Percentiles rank a stretch among this genome's conserved stretches.
phyloP scores from a whole-genome alignment of 2,113 vertebrate species.

The Oreotrochilus melanogaster region DNA sequence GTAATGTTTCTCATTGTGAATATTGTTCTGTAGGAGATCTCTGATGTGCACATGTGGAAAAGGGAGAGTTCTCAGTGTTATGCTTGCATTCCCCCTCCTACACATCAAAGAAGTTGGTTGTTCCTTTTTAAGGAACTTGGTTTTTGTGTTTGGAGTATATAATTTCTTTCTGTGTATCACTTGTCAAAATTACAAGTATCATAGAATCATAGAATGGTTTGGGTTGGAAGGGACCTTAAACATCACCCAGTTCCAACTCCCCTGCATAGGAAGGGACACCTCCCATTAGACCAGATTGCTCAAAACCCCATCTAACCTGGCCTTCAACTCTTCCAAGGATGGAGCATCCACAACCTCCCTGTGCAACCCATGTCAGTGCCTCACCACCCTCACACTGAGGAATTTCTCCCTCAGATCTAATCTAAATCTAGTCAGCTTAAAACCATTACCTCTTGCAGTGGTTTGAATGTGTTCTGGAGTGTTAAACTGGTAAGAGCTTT shows the following conservation, averaged over 20 bases:
- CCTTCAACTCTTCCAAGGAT: no score
- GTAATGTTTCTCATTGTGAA: background rate
- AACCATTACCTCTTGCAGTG: background rate
- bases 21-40: background rate
- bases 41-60: background rate
- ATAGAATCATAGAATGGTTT: no score
- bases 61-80: background rate
- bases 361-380: no score
- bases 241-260: no score
- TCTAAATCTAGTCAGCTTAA: no score
- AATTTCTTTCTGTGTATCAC: background rate
- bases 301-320: no score
- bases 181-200: background rate
- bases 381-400: no score
- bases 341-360: no score
- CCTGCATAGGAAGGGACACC: no score
- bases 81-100: background rate
- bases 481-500: background rate
- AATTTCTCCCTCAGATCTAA: no score
- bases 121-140: background rate
- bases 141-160: background rate
- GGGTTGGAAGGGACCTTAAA: no score
- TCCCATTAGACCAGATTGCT: no score
- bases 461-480: background rate
- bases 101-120: fast-evolving